Evolutionary conservation across 1,140 invertebrate species (phyloP).

Genomic region (Bombus waltoni): DNA sequence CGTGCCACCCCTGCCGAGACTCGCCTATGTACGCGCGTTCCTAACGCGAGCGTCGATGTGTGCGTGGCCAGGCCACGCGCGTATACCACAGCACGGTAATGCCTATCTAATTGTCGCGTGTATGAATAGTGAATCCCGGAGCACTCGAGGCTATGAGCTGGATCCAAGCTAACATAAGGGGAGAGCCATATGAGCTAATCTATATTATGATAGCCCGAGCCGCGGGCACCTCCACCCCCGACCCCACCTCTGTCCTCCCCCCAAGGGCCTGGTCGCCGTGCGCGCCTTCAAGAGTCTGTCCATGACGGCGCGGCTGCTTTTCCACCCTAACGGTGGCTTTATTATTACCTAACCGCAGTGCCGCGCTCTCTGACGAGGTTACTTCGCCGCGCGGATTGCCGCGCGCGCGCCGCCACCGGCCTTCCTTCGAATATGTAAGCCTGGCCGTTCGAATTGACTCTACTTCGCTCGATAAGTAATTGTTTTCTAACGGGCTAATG

Average conservation of each 20-base stretch:
- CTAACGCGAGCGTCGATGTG: not conserved
- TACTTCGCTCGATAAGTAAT: conserved; percentile 55
- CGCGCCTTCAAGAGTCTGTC: conserved; percentile 24
- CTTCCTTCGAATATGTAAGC: conserved; percentile 51
- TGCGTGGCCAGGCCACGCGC: not conserved
- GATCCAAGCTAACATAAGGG: conserved; percentile 80
- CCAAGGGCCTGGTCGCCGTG: not conserved
- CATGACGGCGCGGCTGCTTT: conserved; percentile 28
- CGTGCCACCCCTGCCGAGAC: conserved; percentile 58
- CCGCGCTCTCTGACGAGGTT: conserved; percentile 66
- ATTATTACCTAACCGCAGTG: conserved; percentile 72
- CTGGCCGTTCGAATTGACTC: conserved; percentile 20
- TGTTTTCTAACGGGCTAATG: conserved; percentile 8
- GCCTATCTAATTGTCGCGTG: conserved; percentile 84
- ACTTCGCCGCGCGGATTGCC: conserved; percentile 52
- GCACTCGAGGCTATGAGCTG: conserved; percentile 82
- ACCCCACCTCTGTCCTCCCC: not conserved
- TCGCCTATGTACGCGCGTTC: conserved; percentile 4
- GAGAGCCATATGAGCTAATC: conserved; percentile 82
- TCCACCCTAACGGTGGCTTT: conserved; percentile 50
- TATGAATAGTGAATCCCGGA: conserved; percentile 83
- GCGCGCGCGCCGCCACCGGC: not conserved
- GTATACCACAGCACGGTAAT: conserved; percentile 74
- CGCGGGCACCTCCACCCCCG: conserved; percentile 63
- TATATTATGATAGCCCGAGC: conserved; percentile 82